These are phyloP conservation scores for Percina caprodes DNA, from an alignment of 2,113 vertebrate species.

Conservation along the genomic window DNA sequence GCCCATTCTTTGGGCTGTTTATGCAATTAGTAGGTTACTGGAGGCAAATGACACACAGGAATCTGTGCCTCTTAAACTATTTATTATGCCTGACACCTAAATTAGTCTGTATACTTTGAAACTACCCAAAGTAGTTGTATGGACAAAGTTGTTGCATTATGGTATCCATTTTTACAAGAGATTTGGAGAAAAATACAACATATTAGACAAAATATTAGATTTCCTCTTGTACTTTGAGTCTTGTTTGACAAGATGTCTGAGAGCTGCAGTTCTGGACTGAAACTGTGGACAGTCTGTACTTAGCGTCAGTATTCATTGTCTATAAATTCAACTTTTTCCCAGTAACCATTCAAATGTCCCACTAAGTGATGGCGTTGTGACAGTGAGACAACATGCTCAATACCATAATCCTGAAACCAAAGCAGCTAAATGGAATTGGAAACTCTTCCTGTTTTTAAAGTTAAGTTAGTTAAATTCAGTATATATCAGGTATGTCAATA, in stretches of 20 bases:
- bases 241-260: not conserved
- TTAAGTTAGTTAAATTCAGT: not conserved
- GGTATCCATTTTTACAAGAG: not conserved
- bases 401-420: not conserved
- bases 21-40: not conserved
- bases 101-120: not conserved
- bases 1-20: not conserved
- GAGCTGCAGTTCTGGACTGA: not conserved
- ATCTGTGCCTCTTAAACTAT: not conserved
- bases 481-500: not conserved
- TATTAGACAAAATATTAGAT: not conserved
- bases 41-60: not conserved
- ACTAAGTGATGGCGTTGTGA: not conserved
- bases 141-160: not conserved
- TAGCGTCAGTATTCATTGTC: not conserved
- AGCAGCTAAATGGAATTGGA: not conserved
- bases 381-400: not conserved
- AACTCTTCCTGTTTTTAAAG: not conserved
- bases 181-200: not conserved
- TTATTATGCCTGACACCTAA: not conserved
- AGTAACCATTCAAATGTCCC: not conserved
- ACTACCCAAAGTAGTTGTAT: not conserved
- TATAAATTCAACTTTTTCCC: not conserved
- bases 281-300: not conserved
- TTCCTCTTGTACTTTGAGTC: not conserved